Evolutionary conservation across 2,113 vertebrate species (phyloP), one percentile per base, ranked within the genome.

Genomic region (Entelurus aequoreus): DNA sequence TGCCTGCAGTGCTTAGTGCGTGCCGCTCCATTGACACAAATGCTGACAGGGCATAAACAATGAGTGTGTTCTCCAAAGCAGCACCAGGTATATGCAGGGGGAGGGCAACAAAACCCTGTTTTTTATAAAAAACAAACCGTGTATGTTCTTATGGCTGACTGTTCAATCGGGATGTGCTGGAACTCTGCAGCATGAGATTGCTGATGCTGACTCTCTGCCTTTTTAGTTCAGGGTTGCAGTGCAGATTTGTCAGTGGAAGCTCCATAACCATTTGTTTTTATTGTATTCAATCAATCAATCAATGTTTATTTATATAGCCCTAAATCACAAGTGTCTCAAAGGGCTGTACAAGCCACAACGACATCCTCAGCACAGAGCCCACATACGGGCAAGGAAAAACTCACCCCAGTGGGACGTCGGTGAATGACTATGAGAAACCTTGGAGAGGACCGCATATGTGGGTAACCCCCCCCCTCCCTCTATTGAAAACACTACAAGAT

Each of bases 11-110:
- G 71, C 64, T 62, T 66, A 63, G 35, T 65, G 42, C 60, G 54
- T 44, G 54, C 60, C 73, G 67, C 53, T 47, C 59, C 11, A 63
- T 65, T 16, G 0, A n/a, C 66, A 68, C 19, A 10, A 66, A 15
- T 68, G 82, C 82, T 84, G 82, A 86, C 57, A 9, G 48, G 61
- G 72, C 77, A 78, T 60, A 67, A 52, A 42, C 56, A 71, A 53
- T 28, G 6, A 50, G 44, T 21, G 50, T 60, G 50, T 16, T 54
- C n/a, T 60, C 48, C 40, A 54, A 51, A 73, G 54, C 62, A 73
- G 54, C 62, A 63, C 57, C 75, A 71, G 73, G 65, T 70, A 52
- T 19, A 46, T 46, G 5, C 7, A 48, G 12, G 4, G 54, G 44
- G 11, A 44, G 15, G 5, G 37, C 14, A 54, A 21, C 14, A 36